Base-by-base conservation (phyloP, 2,888 invertebrate genomes). In the Lymantria dispar region DNA sequence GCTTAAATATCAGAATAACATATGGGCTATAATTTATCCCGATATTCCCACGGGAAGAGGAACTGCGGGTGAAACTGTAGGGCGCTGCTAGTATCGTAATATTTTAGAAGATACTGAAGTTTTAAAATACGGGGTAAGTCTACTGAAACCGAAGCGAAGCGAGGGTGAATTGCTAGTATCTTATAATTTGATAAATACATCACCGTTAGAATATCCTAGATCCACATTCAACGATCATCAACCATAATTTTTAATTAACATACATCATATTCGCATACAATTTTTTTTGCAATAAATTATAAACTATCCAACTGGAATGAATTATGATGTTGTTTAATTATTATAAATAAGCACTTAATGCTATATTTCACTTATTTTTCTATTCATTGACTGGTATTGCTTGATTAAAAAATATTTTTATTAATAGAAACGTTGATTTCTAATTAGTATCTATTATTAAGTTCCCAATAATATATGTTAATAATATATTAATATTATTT, bases 221-320 rank as follows among this genome's bases (percentile, higher is more conserved):
- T 54, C 53, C 47, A 60, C 50, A 58, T 60, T 43, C 5, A 40
- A 41, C n/a, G 41, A 11, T 43, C 38, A 49, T 52, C 43, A 45
- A 41, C 36, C 29, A 50, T 45, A 36, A 13, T 45, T 44, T 12
- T 43, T 49, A 53, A 64, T 64, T 50, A 62, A 45, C 46, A 53
- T 54, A 43, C 41, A 58, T 58, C 50, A 43, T 8, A 47, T 53
- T 45, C 22, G 56, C 37, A 54, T 40, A 38, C 22, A 38, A 12
- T 10, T 36, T 14, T 37, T 48, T 48, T 60, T 31, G 46, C 53
- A 30, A 50, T 54, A 50, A 53, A 52, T 9, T 37, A 14, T 54
- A n/a, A 57, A 50, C 52, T 45, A 54, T 13, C 13, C 42, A 7
- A 33, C 10, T 7, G 13, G n/a, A 42, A 42, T 47, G 42, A 40